Base-by-base conservation (phyloP, 1,140 invertebrate species). In the Glomeris maerens region DNA sequence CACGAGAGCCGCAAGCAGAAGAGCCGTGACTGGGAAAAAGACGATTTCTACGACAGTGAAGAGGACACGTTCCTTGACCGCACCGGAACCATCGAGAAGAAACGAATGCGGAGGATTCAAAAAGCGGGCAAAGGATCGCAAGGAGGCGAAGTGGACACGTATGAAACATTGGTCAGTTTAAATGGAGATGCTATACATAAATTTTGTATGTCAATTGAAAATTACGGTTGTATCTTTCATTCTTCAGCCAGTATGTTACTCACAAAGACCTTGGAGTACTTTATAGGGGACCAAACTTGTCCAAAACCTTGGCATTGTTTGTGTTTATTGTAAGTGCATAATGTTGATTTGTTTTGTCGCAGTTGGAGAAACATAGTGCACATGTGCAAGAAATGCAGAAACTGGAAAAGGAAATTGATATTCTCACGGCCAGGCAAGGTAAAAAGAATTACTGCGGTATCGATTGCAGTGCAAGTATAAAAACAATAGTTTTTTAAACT, bases 11-110 rank as follows among this genome's bases (percentile, higher is more conserved):
- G 75, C 55, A 81, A 81, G 49, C 70, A 78, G 5, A 85, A 84
- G 62, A 62, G 67, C n/a, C 75, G 76, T 53, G 80, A 85, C 60
- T 84, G 82, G 82, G 80, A 82, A 62, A 85, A 88, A 29, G 81
- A 91, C 63, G 89, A 95, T 70, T 95, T 75, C 64, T 94, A 94
- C 65, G 88, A 94, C 61, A 92, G 86, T n/a, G 94, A 98, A 64
- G 94, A 98, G 53, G 95, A 98, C 66, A 84, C 83, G 17, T 98
- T 87, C 70, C 74, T 94, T 45, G 95, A 98, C 67, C 72, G 94
- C 58, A 98, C 94, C 7, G 94, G 94, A 4, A 78, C 80, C 45
- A 78, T 97, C 27, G 90, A 95, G 63, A 79, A 78, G 52, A 96
- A 96, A 67, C 70, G 93, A 14, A 71, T 81, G 56, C 74, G 77